Base-by-base conservation (phyloP, 2,113 vertebrate species). In the Ophthalmotilapia sp. region DNA sequence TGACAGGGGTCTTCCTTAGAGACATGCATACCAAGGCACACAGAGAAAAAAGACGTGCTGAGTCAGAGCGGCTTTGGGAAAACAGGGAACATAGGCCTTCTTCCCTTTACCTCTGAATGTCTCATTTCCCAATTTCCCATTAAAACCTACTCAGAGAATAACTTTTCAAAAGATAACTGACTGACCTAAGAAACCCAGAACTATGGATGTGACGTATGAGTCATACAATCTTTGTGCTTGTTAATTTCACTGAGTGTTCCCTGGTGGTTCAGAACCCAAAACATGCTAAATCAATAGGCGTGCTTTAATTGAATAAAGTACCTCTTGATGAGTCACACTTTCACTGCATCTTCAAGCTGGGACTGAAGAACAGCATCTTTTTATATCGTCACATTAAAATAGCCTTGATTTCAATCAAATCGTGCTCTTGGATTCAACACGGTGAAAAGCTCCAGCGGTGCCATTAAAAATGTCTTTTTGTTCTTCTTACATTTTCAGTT, bases 281-380 rank as follows among this genome's bases (percentile, higher is more conserved):
- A 84, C 42, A 85, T 1, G 54, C 17, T 26, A 62, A 85, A 81
- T 86, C 73, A 80, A 80, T 38, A 29, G 36, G 51, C 23, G 3
- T 6, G 33, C 45, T 85, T 38, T 51, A 81, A 86, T 82, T 84
- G 60, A 84, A 86, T 62, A 42, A 33, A 31, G 84, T 42, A 12
- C 85, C 21, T 73, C 31, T 54, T 58, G 53, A 65, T 88, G 92
- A 92, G 88, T 92, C 91, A 89, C 54, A 33, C n/a, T 11, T 49
- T 55, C 21, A 83, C 2, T 40, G 55, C 31, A 21, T 23, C 29
- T n/a, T 23, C n/a, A 79, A 21, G 36, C 54, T 15, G 33, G 21
- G 17, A 45, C 42, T 17, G 7, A 26, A 15, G 53, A 86, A 79
- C 17, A 0, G 45, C 26, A 51, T 31, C 17, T 49, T 53, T 31